Base-by-base conservation (phyloP, 2,888 invertebrate species). In the Corbicula japonica region DNA sequence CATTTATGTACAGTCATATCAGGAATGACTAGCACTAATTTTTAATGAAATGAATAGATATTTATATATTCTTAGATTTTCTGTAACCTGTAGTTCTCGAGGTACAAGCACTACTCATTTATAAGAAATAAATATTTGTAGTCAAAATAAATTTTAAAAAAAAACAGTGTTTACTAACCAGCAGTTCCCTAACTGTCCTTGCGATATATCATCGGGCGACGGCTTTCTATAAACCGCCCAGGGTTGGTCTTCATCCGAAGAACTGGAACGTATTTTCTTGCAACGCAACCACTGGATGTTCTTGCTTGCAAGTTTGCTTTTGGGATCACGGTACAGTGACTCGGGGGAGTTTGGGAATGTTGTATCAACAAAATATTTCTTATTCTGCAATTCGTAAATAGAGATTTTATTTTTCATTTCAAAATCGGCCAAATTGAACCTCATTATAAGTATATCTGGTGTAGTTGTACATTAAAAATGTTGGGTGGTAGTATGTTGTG, bases 211-310 rank as follows among this genome's bases (percentile, higher is more conserved):
- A 0, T 98, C 97, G 32, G 98, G 98, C 85, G 97, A 93, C 0
- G 98, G 98, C 68, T 97, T 97, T 50, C 98, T 95, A 94, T 98
- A 99, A 58, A 99, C 97, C 41, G 96, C 96, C 98, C 98, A 99
- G n/a, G 96, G 96, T 4, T 92, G 87, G 32, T 80, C 82, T 38
- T 60, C 88, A 87, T 86, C 92, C 54, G 91, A 91, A 96, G 93
- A 89, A 95, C 95, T n/a, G 95, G 95, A 88, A 95, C 95, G 96
- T 79, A 98, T 97, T 92, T 98, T 96, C 88, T 96, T 96, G 0
- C 98, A 97, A 32, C 99, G 95, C 85, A 97, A 95, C 99, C 99
- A 99, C 84, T 97, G 96, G 12, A 93, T 90, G 96, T 95, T 56
- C 15, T 76, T 65, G 30, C 80, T 50, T 41, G 85, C 77, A 30